Percentiles rank a stretch among this genome's conserved stretches.
phyloP scores from a whole-genome alignment of 1,140 invertebrate genomes.

The Leucophenga varia region DNA sequence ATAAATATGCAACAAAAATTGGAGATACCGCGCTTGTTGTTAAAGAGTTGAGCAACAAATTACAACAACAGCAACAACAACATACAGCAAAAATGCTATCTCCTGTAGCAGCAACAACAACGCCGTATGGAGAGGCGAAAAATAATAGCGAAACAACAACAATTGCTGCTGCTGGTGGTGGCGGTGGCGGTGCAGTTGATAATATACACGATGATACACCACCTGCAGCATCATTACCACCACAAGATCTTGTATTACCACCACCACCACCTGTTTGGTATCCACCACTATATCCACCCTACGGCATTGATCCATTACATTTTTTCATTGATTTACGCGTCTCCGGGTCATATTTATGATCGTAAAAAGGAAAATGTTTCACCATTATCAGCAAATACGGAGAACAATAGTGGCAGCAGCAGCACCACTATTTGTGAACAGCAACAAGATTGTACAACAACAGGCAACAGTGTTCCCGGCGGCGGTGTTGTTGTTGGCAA shows the following conservation, averaged over 20 bases:
- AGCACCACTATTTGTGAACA: conserved; percentile 27
- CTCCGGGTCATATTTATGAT: conserved; percentile 78
- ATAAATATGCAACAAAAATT: too few relatives aligned
- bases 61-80: not conserved
- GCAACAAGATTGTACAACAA: not conserved
- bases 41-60: conserved; percentile 12
- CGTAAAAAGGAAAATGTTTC: conserved; percentile 63
- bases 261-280: conserved; percentile 73
- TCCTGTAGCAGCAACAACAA: conserved; percentile 3
- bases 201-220: conserved; percentile 51
- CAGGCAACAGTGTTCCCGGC: conserved; percentile 14
- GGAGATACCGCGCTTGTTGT: conserved; percentile 9
- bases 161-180: not conserved
- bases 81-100: too few relatives aligned
- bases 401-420: conserved; percentile 25
- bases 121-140: conserved; percentile 18
- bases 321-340: conserved; percentile 80
- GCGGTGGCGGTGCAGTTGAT: conserved; percentile 18
- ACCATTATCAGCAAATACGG: conserved; percentile 32
- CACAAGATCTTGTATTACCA: conserved; percentile 61
- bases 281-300: conserved; percentile 70
- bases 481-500: too few relatives aligned
- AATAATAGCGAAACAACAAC: conserved; percentile 12
- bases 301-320: conserved; percentile 76
- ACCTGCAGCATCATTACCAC: conserved; percentile 53